Conservation (phyloP, 2,888 invertebrate species). For the Drosophila paucipuncta region DNA sequence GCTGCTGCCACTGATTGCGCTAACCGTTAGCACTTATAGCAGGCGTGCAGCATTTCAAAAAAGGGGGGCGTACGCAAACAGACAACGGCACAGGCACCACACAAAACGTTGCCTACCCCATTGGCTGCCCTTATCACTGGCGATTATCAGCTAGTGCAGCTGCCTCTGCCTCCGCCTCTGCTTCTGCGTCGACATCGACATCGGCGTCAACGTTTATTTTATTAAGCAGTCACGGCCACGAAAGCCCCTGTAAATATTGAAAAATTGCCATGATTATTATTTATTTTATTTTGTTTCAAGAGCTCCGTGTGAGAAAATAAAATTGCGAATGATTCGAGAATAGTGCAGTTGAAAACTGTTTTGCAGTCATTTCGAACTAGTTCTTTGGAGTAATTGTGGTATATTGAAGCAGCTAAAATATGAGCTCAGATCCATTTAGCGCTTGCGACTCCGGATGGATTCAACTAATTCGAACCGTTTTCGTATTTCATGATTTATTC, state of each 20-base stretch:
- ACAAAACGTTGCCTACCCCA: conserved; percentile 12
- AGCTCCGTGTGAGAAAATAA: not conserved
- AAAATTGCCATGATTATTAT: not conserved
- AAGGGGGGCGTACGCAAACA: conserved; percentile 15
- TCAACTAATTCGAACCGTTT: not conserved
- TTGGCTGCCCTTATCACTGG: conserved; percentile 29
- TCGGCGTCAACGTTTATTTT: conserved; percentile 8
- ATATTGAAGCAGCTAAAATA: not conserved
- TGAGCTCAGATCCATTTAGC: not conserved
- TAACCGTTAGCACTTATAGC: conserved; percentile 49
- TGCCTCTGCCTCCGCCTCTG: conserved; percentile 36
- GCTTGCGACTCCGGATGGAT: not conserved
- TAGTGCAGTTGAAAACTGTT: not conserved
- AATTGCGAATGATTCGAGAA: not conserved
- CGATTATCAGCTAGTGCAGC: conserved; percentile 30
- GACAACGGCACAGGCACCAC: conserved; percentile 2
- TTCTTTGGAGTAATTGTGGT: not conserved
- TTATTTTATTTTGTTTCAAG: not conserved
- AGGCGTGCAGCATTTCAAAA: conserved; percentile 49
- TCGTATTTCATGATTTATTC: not conserved
- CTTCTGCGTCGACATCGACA: conserved; percentile 12
- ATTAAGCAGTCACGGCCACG: conserved; percentile 14
- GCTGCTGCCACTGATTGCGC: conserved; percentile 49
- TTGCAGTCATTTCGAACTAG: not conserved
- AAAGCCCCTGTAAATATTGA: conserved; percentile 22